Conservation (phyloP, 2,888 invertebrate species). For the Dinocampus coccinellae region DNA sequence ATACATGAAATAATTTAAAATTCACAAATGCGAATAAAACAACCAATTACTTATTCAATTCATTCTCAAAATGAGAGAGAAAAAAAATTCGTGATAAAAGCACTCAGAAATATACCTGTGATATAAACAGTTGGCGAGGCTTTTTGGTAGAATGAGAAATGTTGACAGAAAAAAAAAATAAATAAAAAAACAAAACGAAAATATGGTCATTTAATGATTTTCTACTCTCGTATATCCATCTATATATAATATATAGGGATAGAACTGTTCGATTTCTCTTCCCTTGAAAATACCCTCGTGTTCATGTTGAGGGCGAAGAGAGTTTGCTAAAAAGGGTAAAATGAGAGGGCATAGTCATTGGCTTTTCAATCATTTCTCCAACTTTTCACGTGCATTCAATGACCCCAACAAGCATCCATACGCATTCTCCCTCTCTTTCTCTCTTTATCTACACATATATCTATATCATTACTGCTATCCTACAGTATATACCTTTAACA, state of each 20-base stretch:
- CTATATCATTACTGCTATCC: neutral
- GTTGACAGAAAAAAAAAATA: neutral
- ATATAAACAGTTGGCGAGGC: neutral
- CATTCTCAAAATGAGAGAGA: slow-evolving; percentile 69
- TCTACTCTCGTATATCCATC: slow-evolving; percentile 36
- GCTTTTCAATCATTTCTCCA: slow-evolving; percentile 68
- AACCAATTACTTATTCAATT: slow-evolving; percentile 70
- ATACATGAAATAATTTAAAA: no score
- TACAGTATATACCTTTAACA: neutral
- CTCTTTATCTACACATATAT: slow-evolving; percentile 23
- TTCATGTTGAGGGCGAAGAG: slow-evolving; percentile 5
- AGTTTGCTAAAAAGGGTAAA: slow-evolving; percentile 32
- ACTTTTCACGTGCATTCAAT: slow-evolving; percentile 66
- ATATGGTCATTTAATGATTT: slow-evolving; percentile 67
- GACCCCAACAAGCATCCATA: slow-evolving; percentile 56
- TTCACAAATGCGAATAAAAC: no score
- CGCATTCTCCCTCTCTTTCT: slow-evolving; percentile 30
- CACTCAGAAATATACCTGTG: slow-evolving; percentile 47
- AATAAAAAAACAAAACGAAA: neutral
- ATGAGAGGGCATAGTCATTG: slow-evolving; percentile 59
- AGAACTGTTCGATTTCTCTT: slow-evolving; percentile 12
- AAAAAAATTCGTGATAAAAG: slow-evolving; percentile 65
- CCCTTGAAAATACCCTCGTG: slow-evolving; percentile 8
- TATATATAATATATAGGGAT: no score
- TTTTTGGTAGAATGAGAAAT: slow-evolving; percentile 39